Base-by-base conservation (phyloP, 2,888 invertebrate species). In the Pyrrhosoma nymphula region DNA sequence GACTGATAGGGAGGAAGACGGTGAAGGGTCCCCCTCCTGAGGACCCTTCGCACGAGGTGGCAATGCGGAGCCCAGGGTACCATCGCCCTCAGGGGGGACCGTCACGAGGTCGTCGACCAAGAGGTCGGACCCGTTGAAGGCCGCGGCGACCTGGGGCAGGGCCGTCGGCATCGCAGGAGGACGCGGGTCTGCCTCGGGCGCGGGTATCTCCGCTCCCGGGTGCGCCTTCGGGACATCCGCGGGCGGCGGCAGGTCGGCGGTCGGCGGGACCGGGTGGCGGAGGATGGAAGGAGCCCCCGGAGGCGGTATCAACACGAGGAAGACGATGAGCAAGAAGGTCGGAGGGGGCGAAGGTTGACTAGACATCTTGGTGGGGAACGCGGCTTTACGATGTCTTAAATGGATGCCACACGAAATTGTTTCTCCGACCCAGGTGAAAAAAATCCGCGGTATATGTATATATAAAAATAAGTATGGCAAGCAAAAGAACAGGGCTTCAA, bases 261-360 rank as follows among this genome's bases (percentile, higher is more conserved):
- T 35, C 3, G 82, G 14, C 30, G 82, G 82, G 16, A 18, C 30
- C 14, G 82, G 82, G 30, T 35, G 82, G 82, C 82, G 82, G 2
- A 82, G 82, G 30, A 82, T 82, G 4, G 82, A 82, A 3, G 82
- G 26, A 0, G 82, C 26, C 12, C 82, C 82, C 0, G 82, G 82
- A 35, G 82, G 30, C 18, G 82, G 82, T 6, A 82, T 23, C 14
- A 82, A n/a, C 35, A 82, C 35, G 16, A 82, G 82, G 82, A 82
- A 82, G 35, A 82, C 30, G 35, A 82, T 82, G 82, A 82, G 82
- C 30, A 82, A n/a, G 82, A 82, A 82, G 82, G 82, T 82, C 30
- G 82, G 82, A 35, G 82, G 82, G 18, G 82, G 82, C 82, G 82
- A 82, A 14, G 82, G 82, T 35, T 82, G 82, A n/a, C 82, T 82